A percentile compares a stretch with the other conserved stretches of the same genome.
phyloP scores from a whole-genome alignment of 1,140 invertebrate genomes.

The Tribolium madens region DNA sequence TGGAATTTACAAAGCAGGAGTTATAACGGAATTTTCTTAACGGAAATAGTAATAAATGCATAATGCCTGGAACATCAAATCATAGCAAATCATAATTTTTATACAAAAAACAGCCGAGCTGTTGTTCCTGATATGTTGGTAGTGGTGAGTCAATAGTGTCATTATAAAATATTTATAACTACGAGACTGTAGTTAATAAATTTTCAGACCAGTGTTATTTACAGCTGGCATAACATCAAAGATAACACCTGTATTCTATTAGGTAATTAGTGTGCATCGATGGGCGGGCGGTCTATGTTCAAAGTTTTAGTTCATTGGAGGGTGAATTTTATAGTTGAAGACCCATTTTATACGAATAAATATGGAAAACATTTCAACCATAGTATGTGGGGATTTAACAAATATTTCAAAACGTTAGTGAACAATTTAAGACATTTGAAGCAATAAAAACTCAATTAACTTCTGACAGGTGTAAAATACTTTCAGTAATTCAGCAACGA shows the following conservation, averaged over 20 bases:
- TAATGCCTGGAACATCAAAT: slow-evolving; percentile 2
- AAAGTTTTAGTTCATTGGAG: slow-evolving; percentile 17
- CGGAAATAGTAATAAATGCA: neutral
- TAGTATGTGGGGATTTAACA: neutral
- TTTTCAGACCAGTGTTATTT: slow-evolving; percentile 33
- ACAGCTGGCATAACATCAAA: slow-evolving; percentile 38
- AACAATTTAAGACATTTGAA: neutral
- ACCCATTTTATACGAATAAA: neutral
- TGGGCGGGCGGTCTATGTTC: slow-evolving; percentile 1
- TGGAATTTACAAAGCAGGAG: slow-evolving; percentile 8
- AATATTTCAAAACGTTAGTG: neutral
- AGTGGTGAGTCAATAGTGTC: neutral
- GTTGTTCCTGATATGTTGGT: neutral
- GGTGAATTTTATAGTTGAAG: neutral
- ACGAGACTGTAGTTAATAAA: slow-evolving; percentile 24
- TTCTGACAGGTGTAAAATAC: slow-evolving; percentile 1
- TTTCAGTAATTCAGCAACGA: neutral
- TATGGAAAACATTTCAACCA: neutral
- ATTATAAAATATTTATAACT: slow-evolving; percentile 29
- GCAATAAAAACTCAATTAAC: slow-evolving; percentile 23
- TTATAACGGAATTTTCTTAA: slow-evolving; percentile 2
- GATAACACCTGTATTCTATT: slow-evolving; percentile 34
- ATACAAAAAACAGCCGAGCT: neutral
- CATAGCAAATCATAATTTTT: neutral
- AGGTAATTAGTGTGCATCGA: slow-evolving; percentile 22